A percentile compares a stretch with the other conserved stretches of the same genome.
phyloP scores from a whole-genome alignment of 2,888 invertebrate genomes.

The Argyra leucocephala region DNA sequence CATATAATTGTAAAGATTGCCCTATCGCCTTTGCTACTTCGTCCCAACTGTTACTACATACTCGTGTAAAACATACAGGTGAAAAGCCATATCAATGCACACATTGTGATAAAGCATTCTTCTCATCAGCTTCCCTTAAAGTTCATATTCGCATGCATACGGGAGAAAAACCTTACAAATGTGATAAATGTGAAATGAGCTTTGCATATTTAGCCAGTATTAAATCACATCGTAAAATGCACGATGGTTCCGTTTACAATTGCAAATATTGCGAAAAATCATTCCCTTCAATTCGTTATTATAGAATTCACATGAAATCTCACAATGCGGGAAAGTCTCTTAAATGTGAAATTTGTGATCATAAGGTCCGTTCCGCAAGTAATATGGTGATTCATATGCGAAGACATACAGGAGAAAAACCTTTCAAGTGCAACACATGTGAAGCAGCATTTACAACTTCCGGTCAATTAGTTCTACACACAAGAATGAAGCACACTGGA shows the following conservation, averaged over 20 bases:
- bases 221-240: neutral
- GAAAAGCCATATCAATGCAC: slow-evolving; percentile 81
- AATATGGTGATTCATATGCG: slow-evolving; percentile 19
- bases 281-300: neutral
- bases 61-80: slow-evolving; percentile 40
- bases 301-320: neutral
- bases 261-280: neutral
- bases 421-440: slow-evolving; percentile 37
- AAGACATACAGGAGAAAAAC: slow-evolving; percentile 40
- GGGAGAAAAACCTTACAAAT: slow-evolving; percentile 73
- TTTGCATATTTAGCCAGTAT: neutral
- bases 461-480: neutral
- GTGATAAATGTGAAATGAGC: slow-evolving; percentile 36
- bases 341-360: neutral
- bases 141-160: slow-evolving; percentile 87
- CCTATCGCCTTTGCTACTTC: neutral
- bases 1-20: slow-evolving; percentile 7
- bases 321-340: neutral
- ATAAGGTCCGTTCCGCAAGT: neutral
- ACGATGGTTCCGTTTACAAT: neutral
- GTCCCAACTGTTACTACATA: neutral
- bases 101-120: slow-evolving; percentile 79
- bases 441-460: slow-evolving; percentile 17
- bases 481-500: neutral
- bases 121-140: slow-evolving; percentile 81